phyloP scores from a whole-genome alignment of 2,113 vertebrate species.

The Dicerorhinus sumatrensis region DNA sequence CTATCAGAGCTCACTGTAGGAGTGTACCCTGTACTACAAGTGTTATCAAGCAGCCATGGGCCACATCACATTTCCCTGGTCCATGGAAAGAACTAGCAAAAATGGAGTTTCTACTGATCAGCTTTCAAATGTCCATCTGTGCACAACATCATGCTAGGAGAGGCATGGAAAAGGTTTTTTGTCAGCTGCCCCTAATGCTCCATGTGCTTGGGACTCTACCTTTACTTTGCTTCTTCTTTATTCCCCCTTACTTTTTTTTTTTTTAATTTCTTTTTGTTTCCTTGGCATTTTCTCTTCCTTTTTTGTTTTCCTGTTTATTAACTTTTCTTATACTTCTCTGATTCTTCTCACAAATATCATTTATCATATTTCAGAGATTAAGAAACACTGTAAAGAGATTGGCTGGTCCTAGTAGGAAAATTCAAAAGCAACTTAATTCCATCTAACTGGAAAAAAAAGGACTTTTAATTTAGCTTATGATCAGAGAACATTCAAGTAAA shows the following conservation, averaged over 20 bases:
- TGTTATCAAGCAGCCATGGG: background rate
- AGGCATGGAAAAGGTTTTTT: background rate
- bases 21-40: background rate
- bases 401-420: background rate
- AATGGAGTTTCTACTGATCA: background rate
- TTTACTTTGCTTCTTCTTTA: background rate
- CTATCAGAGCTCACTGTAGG: background rate
- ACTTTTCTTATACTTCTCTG: background rate
- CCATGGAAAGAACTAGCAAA: background rate
- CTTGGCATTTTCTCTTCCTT: background rate
- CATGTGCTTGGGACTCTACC: background rate
- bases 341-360: background rate
- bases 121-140: background rate
- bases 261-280: background rate
- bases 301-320: background rate
- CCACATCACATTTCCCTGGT: background rate
- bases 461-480: background rate
- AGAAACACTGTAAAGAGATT: background rate
- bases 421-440: slow-evolving; percentile 52
- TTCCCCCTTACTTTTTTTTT: background rate
- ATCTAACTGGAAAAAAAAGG: slow-evolving; percentile 39
- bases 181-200: background rate
- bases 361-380: background rate
- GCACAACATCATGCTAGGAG: background rate
- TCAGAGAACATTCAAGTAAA: background rate